phyloP scores from a whole-genome alignment of 23 tunicate genomes.

The Halocynthia aurantium region DNA sequence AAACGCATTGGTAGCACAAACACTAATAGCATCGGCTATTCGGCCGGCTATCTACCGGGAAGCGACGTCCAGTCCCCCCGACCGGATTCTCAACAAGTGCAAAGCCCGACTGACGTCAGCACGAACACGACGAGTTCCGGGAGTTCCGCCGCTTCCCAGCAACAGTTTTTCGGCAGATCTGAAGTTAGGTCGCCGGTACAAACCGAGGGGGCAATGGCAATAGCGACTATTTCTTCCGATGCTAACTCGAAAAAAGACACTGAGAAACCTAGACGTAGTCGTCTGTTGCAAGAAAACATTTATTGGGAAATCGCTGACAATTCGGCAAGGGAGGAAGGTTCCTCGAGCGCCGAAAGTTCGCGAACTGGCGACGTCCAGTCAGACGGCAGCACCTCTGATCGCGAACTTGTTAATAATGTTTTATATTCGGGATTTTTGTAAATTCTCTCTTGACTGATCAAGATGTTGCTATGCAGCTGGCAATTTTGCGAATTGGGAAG shows the following conservation, averaged over 20 bases:
- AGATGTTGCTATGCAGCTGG: too few species aligned
- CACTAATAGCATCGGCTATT: conserved; percentile 14
- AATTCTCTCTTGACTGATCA: neutral
- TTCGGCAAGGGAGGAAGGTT: neutral
- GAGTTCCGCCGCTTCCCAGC: conserved; percentile 6
- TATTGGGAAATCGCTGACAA: conserved; percentile 26
- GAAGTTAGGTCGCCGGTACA: neutral
- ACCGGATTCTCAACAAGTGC: neutral
- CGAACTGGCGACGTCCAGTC: neutral
- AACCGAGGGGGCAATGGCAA: neutral
- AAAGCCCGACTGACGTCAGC: neutral
- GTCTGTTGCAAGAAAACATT: conserved; percentile 14
- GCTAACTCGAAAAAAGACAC: neutral
- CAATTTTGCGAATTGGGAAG: too few species aligned
- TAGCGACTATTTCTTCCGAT: neutral
- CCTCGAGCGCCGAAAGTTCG: neutral
- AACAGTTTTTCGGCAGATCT: neutral
- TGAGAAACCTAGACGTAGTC: conserved; percentile 8
- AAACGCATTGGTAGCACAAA: conserved; percentile 11
- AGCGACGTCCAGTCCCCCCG: conserved; percentile 14
- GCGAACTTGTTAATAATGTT: neutral
- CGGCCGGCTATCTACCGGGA: conserved; percentile 6
- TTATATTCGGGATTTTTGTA: neutral
- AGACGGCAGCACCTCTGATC: neutral
- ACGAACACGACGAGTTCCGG: neutral